phyloP scores from a whole-genome alignment of 2,797 vertebrate genomes.

The Sebastes iracundus region DNA sequence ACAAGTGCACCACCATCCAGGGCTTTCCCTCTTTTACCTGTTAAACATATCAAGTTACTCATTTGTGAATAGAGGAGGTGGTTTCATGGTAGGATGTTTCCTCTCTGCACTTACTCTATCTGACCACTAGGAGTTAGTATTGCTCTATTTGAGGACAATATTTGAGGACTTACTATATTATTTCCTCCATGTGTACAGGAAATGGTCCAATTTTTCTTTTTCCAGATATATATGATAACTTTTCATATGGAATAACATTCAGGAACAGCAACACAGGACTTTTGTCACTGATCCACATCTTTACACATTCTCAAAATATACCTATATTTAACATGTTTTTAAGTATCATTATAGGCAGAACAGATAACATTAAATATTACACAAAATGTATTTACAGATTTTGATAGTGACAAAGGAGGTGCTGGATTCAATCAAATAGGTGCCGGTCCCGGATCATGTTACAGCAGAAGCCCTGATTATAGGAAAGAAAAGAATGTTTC shows the following conservation, averaged over 20 bases:
- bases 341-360: neutral
- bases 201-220: neutral
- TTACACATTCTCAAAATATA: neutral
- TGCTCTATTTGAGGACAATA: neutral
- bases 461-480: neutral
- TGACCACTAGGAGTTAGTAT: conserved; percentile 47
- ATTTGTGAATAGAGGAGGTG: neutral
- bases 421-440: too few relatives aligned
- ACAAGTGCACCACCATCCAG: neutral
- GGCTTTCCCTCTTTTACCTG: neutral
- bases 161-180: neutral
- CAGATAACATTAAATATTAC: too few relatives aligned
- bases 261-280: neutral
- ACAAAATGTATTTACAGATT: too few relatives aligned
- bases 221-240: neutral
- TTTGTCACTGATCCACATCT: neutral
- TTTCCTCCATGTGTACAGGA: neutral
- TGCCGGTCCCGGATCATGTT: too few relatives aligned
- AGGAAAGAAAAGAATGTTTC: neutral
- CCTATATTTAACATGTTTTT: neutral
- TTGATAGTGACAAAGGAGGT: too few relatives aligned
- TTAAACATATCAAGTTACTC: neutral
- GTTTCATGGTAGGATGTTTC: neutral
- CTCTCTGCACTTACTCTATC: neutral
- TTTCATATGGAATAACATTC: neutral